Conservation (phyloP, 92 coral and sea anemone species). For the Epizoanthus scotinus region DNA sequence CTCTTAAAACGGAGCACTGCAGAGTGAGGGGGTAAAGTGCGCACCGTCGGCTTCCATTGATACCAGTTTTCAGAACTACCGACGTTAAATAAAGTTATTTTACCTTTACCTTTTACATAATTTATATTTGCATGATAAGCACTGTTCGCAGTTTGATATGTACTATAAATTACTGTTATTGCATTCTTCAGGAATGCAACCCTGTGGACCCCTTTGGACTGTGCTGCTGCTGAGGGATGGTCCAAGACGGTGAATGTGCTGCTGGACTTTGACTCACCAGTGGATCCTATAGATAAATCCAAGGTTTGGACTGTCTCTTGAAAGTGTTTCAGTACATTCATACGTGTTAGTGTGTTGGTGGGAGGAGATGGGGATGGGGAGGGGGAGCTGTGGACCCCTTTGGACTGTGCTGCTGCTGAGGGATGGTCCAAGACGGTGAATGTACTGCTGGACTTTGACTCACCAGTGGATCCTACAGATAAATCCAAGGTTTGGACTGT, state of each 20-base stretch:
- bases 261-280: constrained; percentile 89
- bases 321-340: neutral
- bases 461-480: constrained; percentile 94
- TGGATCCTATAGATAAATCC: constrained; percentile 91
- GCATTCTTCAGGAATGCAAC: constrained; percentile 57
- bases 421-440: constrained; percentile 76
- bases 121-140: too few species aligned
- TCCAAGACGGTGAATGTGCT: constrained; percentile 72
- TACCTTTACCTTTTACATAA: too few species aligned
- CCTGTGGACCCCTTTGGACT: constrained; percentile 95
- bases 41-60: too few species aligned
- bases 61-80: too few species aligned
- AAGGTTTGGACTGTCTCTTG: constrained; percentile 51
- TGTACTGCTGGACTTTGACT: constrained; percentile 80
- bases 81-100: too few species aligned
- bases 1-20: too few species aligned
- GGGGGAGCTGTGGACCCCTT: constrained; percentile 71
- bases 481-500: constrained; percentile 68
- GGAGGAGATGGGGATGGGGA: neutral
- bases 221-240: constrained; percentile 91
- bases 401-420: constrained; percentile 91
- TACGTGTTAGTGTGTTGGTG: neutral
- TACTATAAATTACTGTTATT: too few species aligned
- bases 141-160: too few species aligned
- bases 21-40: too few species aligned